Evolutionary conservation across 2,113 vertebrate species (phyloP), one percentile per base, ranked within the genome.

Genomic region (Oncorhynchus kisutch): DNA sequence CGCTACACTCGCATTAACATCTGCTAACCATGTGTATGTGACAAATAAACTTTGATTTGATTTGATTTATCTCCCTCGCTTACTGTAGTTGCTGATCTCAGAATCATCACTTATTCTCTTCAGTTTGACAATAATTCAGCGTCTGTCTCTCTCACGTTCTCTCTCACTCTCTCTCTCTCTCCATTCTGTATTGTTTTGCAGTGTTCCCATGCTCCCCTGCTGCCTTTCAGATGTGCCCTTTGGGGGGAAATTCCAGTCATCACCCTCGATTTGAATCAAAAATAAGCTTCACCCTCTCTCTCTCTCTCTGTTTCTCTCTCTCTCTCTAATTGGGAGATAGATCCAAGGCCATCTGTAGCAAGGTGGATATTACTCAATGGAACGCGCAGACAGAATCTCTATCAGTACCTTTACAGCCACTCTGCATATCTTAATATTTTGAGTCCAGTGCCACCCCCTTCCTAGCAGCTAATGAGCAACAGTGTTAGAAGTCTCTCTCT

Each of bases 181-280:
- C 39, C 39, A 0, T 5, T n/a, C n/a, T 20, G n/a, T 13, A 60
- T 20, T 39, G 13, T 73, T 24, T 64, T 62, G 62, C 72, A 29
- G n/a, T 4, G 18, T 31, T 73, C 22, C 7, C 34, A 69, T 69
- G 34, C 76, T 67, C 20, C 70, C 68, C 51, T 78, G 64, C 74
- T 78, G 70, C 70, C 74, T 70, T 51, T 4, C 27, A 67, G 57
- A 22, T 22, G 48, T 72, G 11, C 62, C 57, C 62, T 25, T 24
- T 5, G 9, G 75, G 74, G 73, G 78, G 70, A 82, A 74, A 82
- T 78, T 77, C 79, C 72, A 78, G 66, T n/a, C 13, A 34, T 83
- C 75, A 51, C 16, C 1, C 57, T 73, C 65, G 31, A 75, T 81
- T 70, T 25, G 31, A 70, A 54, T 83, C 68, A 70, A 69, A 73